Evolutionary conservation across 1,140 invertebrate genomes (phyloP), one percentile per base, ranked within the genome.

Genomic region (Pinna nobilis): DNA sequence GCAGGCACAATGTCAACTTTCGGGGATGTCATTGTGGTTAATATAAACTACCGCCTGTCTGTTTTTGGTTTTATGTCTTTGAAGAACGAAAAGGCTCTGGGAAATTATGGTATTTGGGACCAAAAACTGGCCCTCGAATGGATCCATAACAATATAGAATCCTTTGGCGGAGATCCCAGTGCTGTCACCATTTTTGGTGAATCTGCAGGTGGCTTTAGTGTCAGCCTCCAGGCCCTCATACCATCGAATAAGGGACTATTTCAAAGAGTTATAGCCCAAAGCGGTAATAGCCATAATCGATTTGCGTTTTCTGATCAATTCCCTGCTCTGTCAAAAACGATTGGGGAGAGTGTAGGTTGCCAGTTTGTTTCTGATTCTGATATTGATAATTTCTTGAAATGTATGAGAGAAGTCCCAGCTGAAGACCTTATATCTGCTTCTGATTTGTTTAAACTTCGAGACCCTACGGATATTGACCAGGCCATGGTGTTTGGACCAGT

Each of bases 1-100:
- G 95, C 93, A 70, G 87, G 89, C 71, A 94, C 94, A 81, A 89
- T 98, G 33, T 95, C 95, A 0, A 93, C 94, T 30, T n/a, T n/a
- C 20, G 74, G 67, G 23, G 30, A 64, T 35, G 68, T 65, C 33
- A 63, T 74, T 15, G 37, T 68, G 9, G 66, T 69, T 1, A 76
- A 41, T 25, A 44, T 75, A 4, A 69, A 74, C 30, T 75, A 69
- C 44, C 65, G 73, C n/a, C 44, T 75, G 11, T 51, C 47, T 2
- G 35, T 71, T 3, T 70, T 76, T 65, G 73, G 74, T 11, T 76
- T 71, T 30, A 33, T 70, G 18, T 37, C 28, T n/a, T 50, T 59
- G 25, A 41, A 49, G 23, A 50, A 98, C 89, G 92, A 94, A 72
- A 94, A 95, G 84, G 96, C 95, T 15, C 95, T 66, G 1, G 94